phyloP scores from a whole-genome alignment of 2,797 vertebrate genomes.

The Pipistrellus pipistrellus region DNA sequence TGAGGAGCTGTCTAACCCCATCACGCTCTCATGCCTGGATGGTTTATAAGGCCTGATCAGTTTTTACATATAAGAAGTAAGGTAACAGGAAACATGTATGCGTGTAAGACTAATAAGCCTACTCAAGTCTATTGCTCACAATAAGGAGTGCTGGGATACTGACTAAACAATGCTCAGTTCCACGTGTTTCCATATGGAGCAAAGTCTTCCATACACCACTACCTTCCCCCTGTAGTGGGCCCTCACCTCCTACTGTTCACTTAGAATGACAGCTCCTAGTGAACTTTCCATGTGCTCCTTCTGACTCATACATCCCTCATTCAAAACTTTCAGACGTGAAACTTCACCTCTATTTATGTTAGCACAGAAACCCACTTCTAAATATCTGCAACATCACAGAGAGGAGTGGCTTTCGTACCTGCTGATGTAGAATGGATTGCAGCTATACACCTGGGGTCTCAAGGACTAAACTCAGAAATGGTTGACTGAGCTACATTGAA shows the following conservation, averaged over 20 bases:
- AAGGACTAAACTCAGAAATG: slow-evolving; percentile 61
- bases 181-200: neutral
- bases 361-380: slow-evolving; percentile 50
- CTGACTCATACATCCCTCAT: neutral
- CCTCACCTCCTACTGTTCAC: neutral
- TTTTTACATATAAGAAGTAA: neutral
- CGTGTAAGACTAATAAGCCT: neutral
- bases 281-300: neutral
- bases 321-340: neutral
- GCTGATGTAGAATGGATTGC: slow-evolving; percentile 57
- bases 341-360: slow-evolving; percentile 45
- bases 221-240: neutral
- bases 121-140: neutral
- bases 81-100: neutral
- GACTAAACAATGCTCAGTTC: neutral
- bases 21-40: neutral
- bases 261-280: neutral
- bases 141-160: neutral
- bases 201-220: neutral
- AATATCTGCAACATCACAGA: slow-evolving; percentile 63
- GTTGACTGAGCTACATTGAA: slow-evolving; percentile 41
- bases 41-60: neutral
- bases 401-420: slow-evolving; percentile 64
- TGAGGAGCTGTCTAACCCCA: neutral
- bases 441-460: slow-evolving; percentile 35